Conservation (phyloP, 2,888 invertebrate genomes). For the Steromphala cineraria region DNA sequence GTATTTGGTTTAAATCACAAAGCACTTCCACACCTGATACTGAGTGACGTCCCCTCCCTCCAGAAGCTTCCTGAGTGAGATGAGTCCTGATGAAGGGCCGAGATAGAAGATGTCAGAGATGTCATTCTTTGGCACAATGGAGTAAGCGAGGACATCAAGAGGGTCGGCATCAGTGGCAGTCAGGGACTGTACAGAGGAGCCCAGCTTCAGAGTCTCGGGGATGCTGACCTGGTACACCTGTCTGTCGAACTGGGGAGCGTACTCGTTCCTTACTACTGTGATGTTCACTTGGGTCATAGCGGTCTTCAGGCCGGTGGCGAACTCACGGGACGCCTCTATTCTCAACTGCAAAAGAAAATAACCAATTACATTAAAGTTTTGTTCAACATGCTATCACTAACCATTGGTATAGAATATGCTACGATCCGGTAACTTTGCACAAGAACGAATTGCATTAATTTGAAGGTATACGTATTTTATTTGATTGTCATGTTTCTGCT, state of each 20-base stretch:
- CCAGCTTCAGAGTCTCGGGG: slow-evolving; percentile 55
- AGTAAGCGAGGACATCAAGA: slow-evolving; percentile 60
- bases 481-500: too few relatives aligned
- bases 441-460: too few relatives aligned
- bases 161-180: slow-evolving; percentile 55
- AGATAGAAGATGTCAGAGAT: slow-evolving; percentile 61
- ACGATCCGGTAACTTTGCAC: too few relatives aligned
- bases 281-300: slow-evolving; percentile 61
- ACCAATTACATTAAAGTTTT: too few relatives aligned
- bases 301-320: slow-evolving; percentile 54
- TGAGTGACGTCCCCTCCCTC: slow-evolving; percentile 35
- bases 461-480: too few relatives aligned
- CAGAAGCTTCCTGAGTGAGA: slow-evolving; percentile 48
- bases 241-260: slow-evolving; percentile 56
- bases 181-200: slow-evolving; percentile 53
- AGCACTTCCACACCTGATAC: slow-evolving; percentile 37
- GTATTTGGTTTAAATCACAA: neutral
- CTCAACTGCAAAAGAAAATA: slow-evolving; percentile 46
- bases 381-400: too few relatives aligned
- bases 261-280: slow-evolving; percentile 61
- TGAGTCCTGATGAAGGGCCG: slow-evolving; percentile 61
- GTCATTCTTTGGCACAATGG: slow-evolving; percentile 43
- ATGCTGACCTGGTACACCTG: slow-evolving; percentile 51
- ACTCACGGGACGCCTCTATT: slow-evolving; percentile 55
- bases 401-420: too few relatives aligned